Evolutionary conservation across 2,797 vertebrate species (phyloP), one percentile per base, ranked within the genome.

Genomic region (Tympanoctomys barrerae): DNA sequence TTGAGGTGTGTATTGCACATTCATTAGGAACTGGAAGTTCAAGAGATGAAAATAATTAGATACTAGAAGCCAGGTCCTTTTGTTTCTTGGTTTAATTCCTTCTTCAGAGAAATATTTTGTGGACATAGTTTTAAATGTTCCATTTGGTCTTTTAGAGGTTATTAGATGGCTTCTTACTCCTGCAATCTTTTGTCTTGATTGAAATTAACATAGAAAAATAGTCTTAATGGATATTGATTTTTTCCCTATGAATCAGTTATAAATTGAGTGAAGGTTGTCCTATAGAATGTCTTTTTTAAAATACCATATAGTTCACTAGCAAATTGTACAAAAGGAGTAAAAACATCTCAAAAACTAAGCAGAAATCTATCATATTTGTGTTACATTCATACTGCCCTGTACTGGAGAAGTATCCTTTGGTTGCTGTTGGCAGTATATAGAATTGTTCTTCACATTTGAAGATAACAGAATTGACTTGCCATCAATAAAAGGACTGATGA

Each of bases 381-480:
- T 89, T 94, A 21, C 46, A n/a, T 92, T 96, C 62, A 95, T 84
- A 66, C 83, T 95, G 87, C 95, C 77, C 5, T 89, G 26, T 87
- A 13, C 3, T 77, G 66, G 87, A 75, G 28, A 89, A 96, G 36
- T 66, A 59, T 77, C 89, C 61, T 89, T 82, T 92, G 61, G 57
- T 92, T 31, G 71, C 46, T 87, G 12, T 52, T 80, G 88, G 71
- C 82, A 82, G 89, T 90, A 80, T 87, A 59, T 77, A 87, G 79
- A 77, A 71, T 39, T 93, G 64, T 88, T 96, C 81, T 95, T 96
- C 81, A 95, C 62, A 13, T 95, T 87, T 91, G 87, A 78, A 87
- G 79, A 42, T 95, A 87, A 89, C 36, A 82, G 64, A 90, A 88
- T 87, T 88, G 88, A 91, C 36, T 91, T 89, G n/a, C n/a, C 88